These are phyloP conservation scores for Drepanosiphum platanoidis DNA, from an alignment of 2,888 invertebrate genomes.

Conservation along the genomic window DNA sequence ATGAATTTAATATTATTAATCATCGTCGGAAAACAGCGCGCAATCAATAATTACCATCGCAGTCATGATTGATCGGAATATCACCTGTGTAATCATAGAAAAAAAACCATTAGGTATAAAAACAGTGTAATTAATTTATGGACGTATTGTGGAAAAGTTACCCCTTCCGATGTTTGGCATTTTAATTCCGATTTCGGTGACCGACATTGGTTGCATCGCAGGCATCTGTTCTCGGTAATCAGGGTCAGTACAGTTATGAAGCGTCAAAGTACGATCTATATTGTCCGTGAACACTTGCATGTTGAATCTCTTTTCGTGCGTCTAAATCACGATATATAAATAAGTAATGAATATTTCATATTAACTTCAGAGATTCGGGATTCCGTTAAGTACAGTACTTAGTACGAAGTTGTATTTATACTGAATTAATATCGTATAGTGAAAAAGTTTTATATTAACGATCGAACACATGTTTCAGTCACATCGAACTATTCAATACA, in stretches of 20 bases:
- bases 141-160: constrained; percentile 17
- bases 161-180: constrained; percentile 35
- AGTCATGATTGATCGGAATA: constrained; percentile 73
- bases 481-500: no score
- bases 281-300: constrained; percentile 35
- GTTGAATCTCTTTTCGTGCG: constrained; percentile 43
- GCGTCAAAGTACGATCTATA: constrained; percentile 38
- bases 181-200: constrained; percentile 50
- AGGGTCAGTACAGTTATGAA: constrained; percentile 17
- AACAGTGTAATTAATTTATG: not conserved
- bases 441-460: not conserved
- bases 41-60: constrained; percentile 67
- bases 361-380: no score
- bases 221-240: constrained; percentile 31
- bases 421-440: not conserved
- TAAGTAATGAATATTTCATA: no score
- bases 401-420: no score
- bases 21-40: not conserved
- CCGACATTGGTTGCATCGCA: constrained; percentile 42
- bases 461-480: not conserved
- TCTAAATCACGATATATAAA: not conserved
- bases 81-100: constrained; percentile 70
- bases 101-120: not conserved
- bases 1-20: not conserved
- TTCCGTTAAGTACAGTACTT: no score